Evolutionary conservation across 2,888 invertebrate species (phyloP).

Genomic region (Oxycera nigricornis): DNA sequence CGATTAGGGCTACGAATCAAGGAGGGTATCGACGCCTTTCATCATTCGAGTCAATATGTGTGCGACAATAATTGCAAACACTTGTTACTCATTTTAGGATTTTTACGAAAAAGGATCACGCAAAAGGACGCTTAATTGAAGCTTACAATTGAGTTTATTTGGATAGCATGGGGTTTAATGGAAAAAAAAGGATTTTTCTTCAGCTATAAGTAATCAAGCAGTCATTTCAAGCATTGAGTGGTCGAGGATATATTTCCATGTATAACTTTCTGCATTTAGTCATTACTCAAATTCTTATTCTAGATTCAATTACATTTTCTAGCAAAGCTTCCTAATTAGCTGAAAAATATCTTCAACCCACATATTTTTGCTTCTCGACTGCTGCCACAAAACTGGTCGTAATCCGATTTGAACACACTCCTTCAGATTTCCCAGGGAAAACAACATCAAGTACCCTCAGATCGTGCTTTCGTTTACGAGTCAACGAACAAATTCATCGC

Average conservation of each 20-base stretch:
- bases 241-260: too few species aligned
- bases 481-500: constrained; percentile 33
- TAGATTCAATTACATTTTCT: not conserved
- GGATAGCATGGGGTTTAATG: not conserved
- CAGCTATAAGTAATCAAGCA: not conserved
- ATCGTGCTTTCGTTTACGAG: constrained; percentile 36
- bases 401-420: not conserved
- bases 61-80: constrained; percentile 25
- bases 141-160: not conserved
- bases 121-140: not conserved
- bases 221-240: too few species aligned
- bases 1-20: not conserved
- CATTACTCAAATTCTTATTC: too few species aligned
- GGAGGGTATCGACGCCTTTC: not conserved
- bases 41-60: not conserved
- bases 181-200: not conserved
- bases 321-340: not conserved
- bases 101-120: constrained; percentile 1
- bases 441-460: not conserved
- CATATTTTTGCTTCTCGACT: not conserved
- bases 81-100: constrained; percentile 17
- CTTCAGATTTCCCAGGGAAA: not conserved
- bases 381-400: not conserved
- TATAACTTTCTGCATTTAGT: too few species aligned
- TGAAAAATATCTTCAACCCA: not conserved